Evolutionary conservation across 2,888 invertebrate species (phyloP).

Genomic region (Suillia variegata): DNA sequence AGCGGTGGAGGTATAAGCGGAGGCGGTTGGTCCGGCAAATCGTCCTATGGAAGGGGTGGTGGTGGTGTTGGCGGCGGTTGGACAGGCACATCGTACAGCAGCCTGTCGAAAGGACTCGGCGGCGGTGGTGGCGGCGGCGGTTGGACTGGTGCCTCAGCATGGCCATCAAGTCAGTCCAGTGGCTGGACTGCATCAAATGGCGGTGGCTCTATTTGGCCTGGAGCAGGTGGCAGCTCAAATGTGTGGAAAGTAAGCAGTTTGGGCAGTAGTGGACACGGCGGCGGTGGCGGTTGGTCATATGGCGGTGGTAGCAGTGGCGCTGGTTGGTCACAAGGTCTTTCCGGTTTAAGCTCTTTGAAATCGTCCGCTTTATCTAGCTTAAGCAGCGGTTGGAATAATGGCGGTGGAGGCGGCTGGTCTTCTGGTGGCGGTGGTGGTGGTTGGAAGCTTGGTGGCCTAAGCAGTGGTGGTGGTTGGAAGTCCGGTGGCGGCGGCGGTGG

Average conservation of each 20-base stretch:
- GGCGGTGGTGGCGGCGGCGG: slow-evolving; percentile 32
- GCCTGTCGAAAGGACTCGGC: slow-evolving; percentile 22
- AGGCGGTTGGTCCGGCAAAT: slow-evolving; percentile 19
- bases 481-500: slow-evolving; percentile 29
- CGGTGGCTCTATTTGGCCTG: slow-evolving; percentile 29
- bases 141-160: slow-evolving; percentile 31
- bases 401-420: slow-evolving; percentile 10
- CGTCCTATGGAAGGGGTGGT: slow-evolving; percentile 27
- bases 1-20: slow-evolving; percentile 12
- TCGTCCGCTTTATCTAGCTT: background rate
- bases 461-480: slow-evolving; percentile 15
- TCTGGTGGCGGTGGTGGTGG: slow-evolving; percentile 19
- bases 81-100: slow-evolving; percentile 11
- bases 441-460: slow-evolving; percentile 7
- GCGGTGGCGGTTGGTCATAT: slow-evolving; percentile 31
- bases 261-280: slow-evolving; percentile 17
- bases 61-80: slow-evolving; percentile 30
- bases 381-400: slow-evolving; percentile 5
- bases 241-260: slow-evolving; percentile 8
- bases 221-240: slow-evolving; percentile 22
- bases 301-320: slow-evolving; percentile 27
- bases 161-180: slow-evolving; percentile 5
- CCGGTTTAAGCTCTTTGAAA: background rate
- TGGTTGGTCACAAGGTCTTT: slow-evolving; percentile 1
- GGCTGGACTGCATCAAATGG: slow-evolving; percentile 23